Evolutionary conservation across 2,888 invertebrate genomes (phyloP), one percentile per base, ranked within the genome.

Genomic region (Diaperis boleti): DNA sequence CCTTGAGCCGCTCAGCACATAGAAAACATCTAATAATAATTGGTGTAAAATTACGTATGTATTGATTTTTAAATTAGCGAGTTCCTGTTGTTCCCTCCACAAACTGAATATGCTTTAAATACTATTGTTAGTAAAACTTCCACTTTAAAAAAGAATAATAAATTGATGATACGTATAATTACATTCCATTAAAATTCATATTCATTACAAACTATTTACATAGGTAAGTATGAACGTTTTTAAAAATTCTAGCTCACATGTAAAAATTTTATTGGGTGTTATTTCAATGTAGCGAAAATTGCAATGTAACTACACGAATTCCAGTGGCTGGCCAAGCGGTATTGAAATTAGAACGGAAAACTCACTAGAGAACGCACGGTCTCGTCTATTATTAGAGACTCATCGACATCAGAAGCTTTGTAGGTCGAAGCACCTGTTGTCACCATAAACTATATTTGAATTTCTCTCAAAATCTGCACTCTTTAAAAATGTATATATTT

Each of bases 341-440:
- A 7, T n/a, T 39, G 26, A 49, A 57, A 15, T 57, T 57, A 49
- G 57, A 57, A 49, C 47, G 33, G 47, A 49, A 35, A 42, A 29
- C 44, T 18, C 29, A 55, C 41, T 44, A 56, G 33, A 56, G 33
- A 56, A 45, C 56, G 45, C 57, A 57, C 47, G 57, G 47, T 39
- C 47, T 47, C 7, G 26, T 47, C 57, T 57, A 57, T 57, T 57
- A 57, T 37, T 57, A 57, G 47, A 26, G 50, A 50, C 50, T 37
- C 31, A 56, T 56, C 56, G 45, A 13, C 44, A 41, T 45, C 31
- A 33, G 13, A 26, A 35, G 42, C 17, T 18, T 56, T 56, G 33
- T 56, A 33, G 47, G 57, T 57, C 39, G 47, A 57, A 57, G 47
- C 57, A 57, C 57, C 57, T 57, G 57, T 57, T 57, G 57, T 49